Evolutionary conservation across 2,888 invertebrate genomes (phyloP), one percentile per base, ranked within the genome.

Genomic region (Biston betularia): DNA sequence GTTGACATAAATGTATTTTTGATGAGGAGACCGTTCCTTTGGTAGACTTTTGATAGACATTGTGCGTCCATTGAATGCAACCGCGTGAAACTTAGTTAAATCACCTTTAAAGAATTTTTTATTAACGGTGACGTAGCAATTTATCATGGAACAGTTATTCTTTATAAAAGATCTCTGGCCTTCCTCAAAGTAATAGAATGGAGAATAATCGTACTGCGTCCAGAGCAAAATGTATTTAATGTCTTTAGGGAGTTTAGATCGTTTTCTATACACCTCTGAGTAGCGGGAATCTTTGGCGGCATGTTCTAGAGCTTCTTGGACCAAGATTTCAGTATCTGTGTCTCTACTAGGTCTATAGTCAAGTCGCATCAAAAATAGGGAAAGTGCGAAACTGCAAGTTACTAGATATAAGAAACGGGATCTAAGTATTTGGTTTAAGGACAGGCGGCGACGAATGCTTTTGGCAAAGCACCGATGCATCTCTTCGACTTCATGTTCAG

Each of bases 1-100:
- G 58, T 88, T 89, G 50, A 92, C 80, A 69, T 76, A 93, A 58
- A 94, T 86, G 63, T 89, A 94, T 71, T 88, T 89, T 65, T 94
- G 94, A 14, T 83, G 79, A 0, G 75, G 69, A 0, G 85, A 83
- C 45, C 93, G 79, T 5, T 53, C 42, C 10, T 57, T 62, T 0
- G 93, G 93, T 1, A 90, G 67, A n/a, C 81, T 69, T 1, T 65
- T 67, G 24, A 63, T 34, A 0, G 65, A 54, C 46, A 91, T 63
- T 48, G 82, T 87, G 8, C 90, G 80, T 12, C 92, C 92, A 50
- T 92, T 90, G 64, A 93, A 92, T 0, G 84, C 88, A 35, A 93
- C 79, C 0, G 87, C 92, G 61, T 92, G 83, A 53, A 92, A 93
- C 55, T 81, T 83, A 0, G 84, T 84, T 0, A 84, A 33, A 66